Base-by-base conservation (phyloP, 2,113 vertebrate genomes). In the Willisornis vidua region DNA sequence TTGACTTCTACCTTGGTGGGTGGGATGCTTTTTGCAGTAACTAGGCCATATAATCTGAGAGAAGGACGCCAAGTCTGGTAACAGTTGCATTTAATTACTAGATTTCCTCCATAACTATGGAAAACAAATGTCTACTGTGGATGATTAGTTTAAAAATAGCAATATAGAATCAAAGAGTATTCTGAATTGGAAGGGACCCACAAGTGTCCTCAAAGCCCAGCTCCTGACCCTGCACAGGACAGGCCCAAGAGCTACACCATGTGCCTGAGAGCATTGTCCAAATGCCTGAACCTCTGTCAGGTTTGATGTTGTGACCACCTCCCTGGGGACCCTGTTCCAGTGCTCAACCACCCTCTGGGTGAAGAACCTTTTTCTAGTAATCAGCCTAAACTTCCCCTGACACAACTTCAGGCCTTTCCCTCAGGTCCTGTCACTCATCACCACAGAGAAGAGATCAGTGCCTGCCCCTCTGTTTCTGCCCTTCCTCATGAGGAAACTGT, bases 91-190 rank as follows among this genome's bases (percentile, higher is more conserved):
- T 92, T 90, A 84, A 92, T 96, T 92, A 86, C 72, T 88, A 61
- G 35, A 86, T 84, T 92, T 88, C 67, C 61, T 87, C 57, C 3
- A 0, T 75, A 84, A 96, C 61, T 75, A 41, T 61, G 28, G 48
- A 88, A 95, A 88, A 87, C 81, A 96, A 96, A 93, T 23, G 9
- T 93, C 88, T 95, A 25, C 79, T 88, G 65, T 37, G 61, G 52
- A 86, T 1, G 7, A 95, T 92, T 89, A 92, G 85, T 81, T 89
- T 93, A 81, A 96, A 97, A 96, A 95, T 93, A 93, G 88, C 71
- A 90, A 67, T 24, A 8, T 14, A 28, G 61, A 74, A 45, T 84
- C 41, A 55, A 17, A 43, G 49, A 76, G 17, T 76, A 49, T 57
- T 63, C 41, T 63, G 48, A 35, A 43, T 57, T 84, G 49, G 31